Base-by-base conservation (phyloP, 2,888 invertebrate species). In the Amiota mariae region DNA sequence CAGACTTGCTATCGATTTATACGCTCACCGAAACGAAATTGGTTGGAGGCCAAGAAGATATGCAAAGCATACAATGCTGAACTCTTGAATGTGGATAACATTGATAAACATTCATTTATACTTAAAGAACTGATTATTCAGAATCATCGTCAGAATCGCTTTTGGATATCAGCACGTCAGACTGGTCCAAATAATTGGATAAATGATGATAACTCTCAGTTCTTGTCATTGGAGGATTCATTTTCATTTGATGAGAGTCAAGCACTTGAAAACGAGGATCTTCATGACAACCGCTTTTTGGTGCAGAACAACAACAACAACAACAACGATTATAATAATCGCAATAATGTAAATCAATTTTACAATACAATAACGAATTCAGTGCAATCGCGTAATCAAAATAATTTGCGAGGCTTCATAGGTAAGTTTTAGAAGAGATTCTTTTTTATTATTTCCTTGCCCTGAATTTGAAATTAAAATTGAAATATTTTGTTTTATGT, bases 1-100 rank as follows among this genome's bases (percentile, higher is more conserved):
- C 93, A 94, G 76, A 93, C 94, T 0, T 98, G 98, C 89, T 98
- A 97, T 88, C 93, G 96, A 70, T 98, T 98, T 86, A 95, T 96
- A 3, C 95, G 96, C 85, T 97, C 96, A 8, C 97, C 97, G 0
- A 92, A 93, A 81, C 94, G 94, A 73, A 93, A 93, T 59, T 93
- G 94, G 85, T 94, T 93, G 81, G 97, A 97, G 82, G 97, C 97
- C 0, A 92, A 94, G 80, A 93, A 93, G 84, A 95, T 96, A 81
- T 98, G 97, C 87, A 93, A 94, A 91, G 95, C 95, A 0, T 95
- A 94, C 82, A 94, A 94, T 84, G 93, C 96, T 1, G 96, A 97
- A 87, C 90, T 98, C 71, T 91, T 95, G 0, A 94, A 95, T 77
- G 93, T 98, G 8, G 95, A 95, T 86, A 94, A 92, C 73, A 91